A percentile compares a stretch with the other conserved stretches of the same genome.
These are phyloP conservation scores for Campaea margaritaria DNA, from an alignment of 2,888 invertebrate genomes.

Conservation along the genomic window DNA sequence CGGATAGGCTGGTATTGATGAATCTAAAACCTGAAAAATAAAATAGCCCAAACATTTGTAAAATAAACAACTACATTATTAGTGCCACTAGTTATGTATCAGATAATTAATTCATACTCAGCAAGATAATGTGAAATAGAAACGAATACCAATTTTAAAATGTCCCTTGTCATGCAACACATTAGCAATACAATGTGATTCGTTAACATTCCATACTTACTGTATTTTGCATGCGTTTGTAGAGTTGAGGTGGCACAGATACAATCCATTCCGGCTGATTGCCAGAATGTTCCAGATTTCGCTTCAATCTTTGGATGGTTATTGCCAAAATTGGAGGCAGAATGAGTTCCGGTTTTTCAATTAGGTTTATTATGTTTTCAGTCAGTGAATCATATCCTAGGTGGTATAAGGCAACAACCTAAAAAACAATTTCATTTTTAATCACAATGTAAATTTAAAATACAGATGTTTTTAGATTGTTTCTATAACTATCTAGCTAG, in stretches of 20 bases:
- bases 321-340: slow-evolving; percentile 90
- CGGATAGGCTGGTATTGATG: slow-evolving; percentile 73
- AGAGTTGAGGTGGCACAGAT: slow-evolving; percentile 90
- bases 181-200: background rate
- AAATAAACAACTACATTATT: background rate
- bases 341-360: slow-evolving; percentile 89
- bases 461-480: no score
- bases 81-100: no score
- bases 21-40: slow-evolving; percentile 63
- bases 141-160: no score
- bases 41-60: background rate
- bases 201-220: slow-evolving; percentile 66
- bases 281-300: slow-evolving; percentile 86
- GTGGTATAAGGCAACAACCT: slow-evolving; percentile 87
- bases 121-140: no score
- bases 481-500: no score
- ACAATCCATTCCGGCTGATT: slow-evolving; percentile 88
- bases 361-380: slow-evolving; percentile 86
- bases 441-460: no score
- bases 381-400: slow-evolving; percentile 87
- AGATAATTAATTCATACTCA: no score
- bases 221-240: slow-evolving; percentile 90
- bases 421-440: no score
- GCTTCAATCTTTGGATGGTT: slow-evolving; percentile 92
- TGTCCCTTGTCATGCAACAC: no score